phyloP scores from a whole-genome alignment of 1,140 invertebrate genomes.

The Gryllus bimaculatus region DNA sequence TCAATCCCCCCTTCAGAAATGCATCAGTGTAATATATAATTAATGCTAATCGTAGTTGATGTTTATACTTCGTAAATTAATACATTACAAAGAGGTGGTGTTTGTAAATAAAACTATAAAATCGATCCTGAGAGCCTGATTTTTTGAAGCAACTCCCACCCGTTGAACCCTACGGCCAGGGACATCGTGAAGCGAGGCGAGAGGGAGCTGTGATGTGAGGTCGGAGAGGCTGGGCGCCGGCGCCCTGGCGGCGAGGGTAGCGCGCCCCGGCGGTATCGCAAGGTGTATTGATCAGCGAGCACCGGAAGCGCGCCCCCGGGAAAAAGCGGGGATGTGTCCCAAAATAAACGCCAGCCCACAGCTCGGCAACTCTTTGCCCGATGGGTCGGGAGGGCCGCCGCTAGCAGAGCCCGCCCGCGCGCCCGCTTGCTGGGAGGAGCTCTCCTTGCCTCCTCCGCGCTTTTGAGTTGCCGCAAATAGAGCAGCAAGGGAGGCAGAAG shows the following conservation, averaged over 20 bases:
- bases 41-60: conserved; percentile 17
- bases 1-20: conserved; percentile 6
- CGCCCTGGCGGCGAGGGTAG: too few species aligned
- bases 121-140: conserved; percentile 11
- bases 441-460: too few species aligned
- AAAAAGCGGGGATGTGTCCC: neutral
- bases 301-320: neutral
- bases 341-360: neutral
- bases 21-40: conserved; percentile 16
- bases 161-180: neutral
- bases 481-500: too few species aligned
- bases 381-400: too few species aligned
- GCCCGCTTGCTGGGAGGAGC: too few species aligned
- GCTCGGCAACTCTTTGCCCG: too few species aligned
- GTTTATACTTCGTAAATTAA: conserved; percentile 19
- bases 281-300: neutral
- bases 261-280: neutral
- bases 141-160: neutral
- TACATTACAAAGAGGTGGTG: conserved; percentile 19
- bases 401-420: too few species aligned
- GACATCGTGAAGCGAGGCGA: neutral
- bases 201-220: neutral
- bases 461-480: too few species aligned
- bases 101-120: conserved; percentile 19
- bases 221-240: too few species aligned